A percentile compares a stretch with the other conserved stretches of the same genome.
These are phyloP conservation scores for Lepidurus packardi DNA, from an alignment of 1,140 invertebrate genomes.

Conservation along the genomic window DNA sequence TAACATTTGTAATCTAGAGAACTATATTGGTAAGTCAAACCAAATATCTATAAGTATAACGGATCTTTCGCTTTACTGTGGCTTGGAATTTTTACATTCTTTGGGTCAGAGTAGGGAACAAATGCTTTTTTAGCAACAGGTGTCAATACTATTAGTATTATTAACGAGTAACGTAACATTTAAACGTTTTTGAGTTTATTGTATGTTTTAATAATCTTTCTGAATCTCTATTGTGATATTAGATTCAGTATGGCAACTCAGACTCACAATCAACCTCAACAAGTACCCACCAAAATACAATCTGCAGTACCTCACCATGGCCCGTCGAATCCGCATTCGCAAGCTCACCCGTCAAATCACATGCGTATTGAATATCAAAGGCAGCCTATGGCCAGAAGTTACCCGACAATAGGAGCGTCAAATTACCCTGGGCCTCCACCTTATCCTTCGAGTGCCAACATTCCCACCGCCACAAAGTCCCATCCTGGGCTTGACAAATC, in stretches of 20 bases:
- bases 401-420: not conserved
- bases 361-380: conserved; percentile 9
- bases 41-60: no score
- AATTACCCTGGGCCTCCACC: not conserved
- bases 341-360: conserved; percentile 1
- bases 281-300: conserved; percentile 4
- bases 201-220: not conserved
- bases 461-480: not conserved
- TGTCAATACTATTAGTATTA: no score
- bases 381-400: not conserved
- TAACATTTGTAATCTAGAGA: not conserved
- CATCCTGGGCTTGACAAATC: not conserved
- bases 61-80: no score
- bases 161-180: no score
- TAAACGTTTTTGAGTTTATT: no score
- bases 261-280: not conserved
- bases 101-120: no score
- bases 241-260: not conserved
- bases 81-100: no score
- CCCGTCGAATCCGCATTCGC: not conserved
- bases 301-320: conserved; percentile 7
- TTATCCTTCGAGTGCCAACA: not conserved
- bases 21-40: not conserved
- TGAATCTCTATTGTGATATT: not conserved
- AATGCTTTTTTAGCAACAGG: no score